Evolutionary conservation across 2,797 vertebrate species (phyloP).

Genomic region (Scolopax bukidnonensis): DNA sequence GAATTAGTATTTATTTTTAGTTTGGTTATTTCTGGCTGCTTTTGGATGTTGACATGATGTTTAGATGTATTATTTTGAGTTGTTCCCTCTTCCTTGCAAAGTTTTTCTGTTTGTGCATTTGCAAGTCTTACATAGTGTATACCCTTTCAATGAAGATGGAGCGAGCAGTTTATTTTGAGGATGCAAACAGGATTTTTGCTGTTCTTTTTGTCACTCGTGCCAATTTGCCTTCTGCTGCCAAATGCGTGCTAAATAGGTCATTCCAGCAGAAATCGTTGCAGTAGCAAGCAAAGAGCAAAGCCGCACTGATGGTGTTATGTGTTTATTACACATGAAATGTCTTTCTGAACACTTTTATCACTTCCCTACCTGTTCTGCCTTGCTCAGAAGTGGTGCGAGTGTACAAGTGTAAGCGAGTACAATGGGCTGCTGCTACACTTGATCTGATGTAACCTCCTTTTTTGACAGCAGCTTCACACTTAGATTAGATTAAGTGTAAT

Average conservation of each 20-base stretch:
- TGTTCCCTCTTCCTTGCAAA: neutral
- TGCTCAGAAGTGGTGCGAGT: neutral
- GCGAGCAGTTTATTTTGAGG: slow-evolving; percentile 61
- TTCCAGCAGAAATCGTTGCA: slow-evolving; percentile 26
- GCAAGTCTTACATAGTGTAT: neutral
- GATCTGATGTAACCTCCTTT: neutral
- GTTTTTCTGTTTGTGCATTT: neutral
- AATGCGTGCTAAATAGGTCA: neutral
- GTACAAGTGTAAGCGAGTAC: neutral
- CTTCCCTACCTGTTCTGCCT: neutral
- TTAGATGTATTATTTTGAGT: slow-evolving; percentile 38
- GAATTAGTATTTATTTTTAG: neutral
- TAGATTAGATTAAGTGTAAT: slow-evolving; percentile 22
- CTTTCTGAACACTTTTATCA: neutral
- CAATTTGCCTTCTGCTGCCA: neutral
- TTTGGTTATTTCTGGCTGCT: neutral
- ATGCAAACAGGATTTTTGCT: slow-evolving; percentile 12
- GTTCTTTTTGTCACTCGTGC: neutral
- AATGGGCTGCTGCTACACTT: rapidly evolving
- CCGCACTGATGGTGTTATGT: neutral
- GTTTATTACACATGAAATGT: neutral
- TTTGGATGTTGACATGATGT: neutral
- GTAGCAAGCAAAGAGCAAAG: slow-evolving; percentile 22
- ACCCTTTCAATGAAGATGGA: slow-evolving; percentile 34
- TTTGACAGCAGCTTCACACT: slow-evolving; percentile 19